A percentile compares a stretch with the other conserved stretches of the same genome.
Evolutionary conservation across 2,113 vertebrate genomes (phyloP).

Genomic region (Atlantisia rogersi): DNA sequence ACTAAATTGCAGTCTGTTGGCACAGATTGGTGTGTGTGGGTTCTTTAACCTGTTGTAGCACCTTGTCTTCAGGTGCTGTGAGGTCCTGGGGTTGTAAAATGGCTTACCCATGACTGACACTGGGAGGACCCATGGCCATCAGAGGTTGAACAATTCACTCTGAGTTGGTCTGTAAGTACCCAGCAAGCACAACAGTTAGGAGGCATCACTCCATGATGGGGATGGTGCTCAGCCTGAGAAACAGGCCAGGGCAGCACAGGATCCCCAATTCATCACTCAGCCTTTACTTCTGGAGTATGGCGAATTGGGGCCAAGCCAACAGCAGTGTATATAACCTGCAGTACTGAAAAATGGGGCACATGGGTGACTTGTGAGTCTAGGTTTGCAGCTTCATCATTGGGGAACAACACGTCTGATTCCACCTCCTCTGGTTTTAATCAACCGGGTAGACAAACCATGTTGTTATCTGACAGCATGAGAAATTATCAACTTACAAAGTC

Average conservation of each 20-base stretch:
- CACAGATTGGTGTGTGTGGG: background rate
- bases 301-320: fast-evolving
- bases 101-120: fast-evolving
- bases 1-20: background rate
- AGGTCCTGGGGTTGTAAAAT: background rate
- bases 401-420: background rate
- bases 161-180: background rate
- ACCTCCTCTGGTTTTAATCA: background rate
- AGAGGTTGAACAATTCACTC: background rate
- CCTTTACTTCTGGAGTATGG: background rate
- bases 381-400: background rate
- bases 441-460: background rate
- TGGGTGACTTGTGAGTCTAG: background rate
- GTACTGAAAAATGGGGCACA: fast-evolving
- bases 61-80: fast-evolving
- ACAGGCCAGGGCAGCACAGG: background rate
- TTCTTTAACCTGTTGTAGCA: background rate
- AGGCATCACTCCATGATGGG: background rate
- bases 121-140: background rate
- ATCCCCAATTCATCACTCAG: background rate
- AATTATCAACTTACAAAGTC: background rate
- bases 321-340: background rate
- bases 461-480: background rate
- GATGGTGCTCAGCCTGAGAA: background rate
- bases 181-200: background rate